Percentiles rank a stretch among this genome's conserved stretches.
These are phyloP conservation scores for Sthenelais limicola DNA, from an alignment of 2,888 invertebrate genomes.

Conservation along the genomic window DNA sequence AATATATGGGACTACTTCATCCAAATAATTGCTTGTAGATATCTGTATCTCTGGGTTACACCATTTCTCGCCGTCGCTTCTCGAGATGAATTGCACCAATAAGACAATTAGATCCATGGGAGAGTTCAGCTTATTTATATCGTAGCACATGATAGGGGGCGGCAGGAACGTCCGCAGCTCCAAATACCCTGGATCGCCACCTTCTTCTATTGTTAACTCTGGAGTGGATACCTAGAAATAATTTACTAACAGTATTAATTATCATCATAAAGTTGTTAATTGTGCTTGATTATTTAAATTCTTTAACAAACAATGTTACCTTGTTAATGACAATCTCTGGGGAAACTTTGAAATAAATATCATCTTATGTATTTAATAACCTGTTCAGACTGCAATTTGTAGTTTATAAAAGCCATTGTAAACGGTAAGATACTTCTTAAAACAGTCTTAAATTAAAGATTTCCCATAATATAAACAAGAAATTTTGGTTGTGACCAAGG, in stretches of 20 bases:
- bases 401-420: too few relatives aligned
- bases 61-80: not conserved
- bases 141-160: constrained; percentile 8
- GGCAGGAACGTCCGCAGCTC: constrained; percentile 11
- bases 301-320: not conserved
- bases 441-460: too few relatives aligned
- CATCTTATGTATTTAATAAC: too few relatives aligned
- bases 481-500: too few relatives aligned
- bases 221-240: not conserved
- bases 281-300: too few relatives aligned
- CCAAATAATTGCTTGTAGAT: constrained; percentile 3
- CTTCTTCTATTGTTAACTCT: not conserved
- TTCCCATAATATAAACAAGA: too few relatives aligned
- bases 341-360: too few relatives aligned
- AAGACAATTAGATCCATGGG: not conserved
- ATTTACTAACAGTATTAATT: not conserved
- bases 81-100: not conserved
- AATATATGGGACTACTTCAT: not conserved
- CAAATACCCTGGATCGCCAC: not conserved
- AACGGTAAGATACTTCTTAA: too few relatives aligned
- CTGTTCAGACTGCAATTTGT: too few relatives aligned
- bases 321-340: too few relatives aligned
- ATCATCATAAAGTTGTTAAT: too few relatives aligned
- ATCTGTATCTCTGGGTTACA: constrained; percentile 19
- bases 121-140: constrained; percentile 1